Conservation (phyloP, 2,113 vertebrate species). For the Salminus brasiliensis region DNA sequence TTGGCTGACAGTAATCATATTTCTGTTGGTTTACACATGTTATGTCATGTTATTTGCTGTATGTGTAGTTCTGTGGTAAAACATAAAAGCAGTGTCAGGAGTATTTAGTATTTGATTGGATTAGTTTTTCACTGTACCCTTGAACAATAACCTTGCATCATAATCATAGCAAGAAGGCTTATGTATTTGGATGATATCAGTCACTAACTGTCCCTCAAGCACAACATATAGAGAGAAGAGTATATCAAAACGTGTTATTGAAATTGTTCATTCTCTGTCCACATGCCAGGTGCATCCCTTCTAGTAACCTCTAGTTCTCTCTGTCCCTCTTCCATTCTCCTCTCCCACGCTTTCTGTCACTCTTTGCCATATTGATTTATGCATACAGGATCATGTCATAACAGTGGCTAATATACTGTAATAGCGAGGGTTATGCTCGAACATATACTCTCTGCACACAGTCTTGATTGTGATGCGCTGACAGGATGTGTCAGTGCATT, state of each 20-base stretch:
- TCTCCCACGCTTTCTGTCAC: conserved; percentile 29
- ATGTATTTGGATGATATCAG: too few species aligned
- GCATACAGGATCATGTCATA: conserved; percentile 21
- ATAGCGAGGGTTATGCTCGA: conserved; percentile 26
- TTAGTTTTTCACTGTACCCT: too few species aligned
- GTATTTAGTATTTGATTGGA: too few species aligned
- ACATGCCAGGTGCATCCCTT: neutral
- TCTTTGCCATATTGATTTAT: conserved; percentile 29
- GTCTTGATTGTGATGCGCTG: conserved; percentile 39
- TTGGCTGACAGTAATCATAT: too few species aligned
- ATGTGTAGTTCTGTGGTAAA: too few species aligned
- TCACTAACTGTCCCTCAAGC: too few species aligned
- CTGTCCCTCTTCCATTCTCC: conserved; percentile 1
- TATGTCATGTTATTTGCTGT: too few species aligned
- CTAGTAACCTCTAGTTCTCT: neutral
- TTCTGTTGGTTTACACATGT: too few species aligned
- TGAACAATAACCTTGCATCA: too few species aligned
- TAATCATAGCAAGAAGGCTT: too few species aligned
- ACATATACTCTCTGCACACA: conserved; percentile 30
- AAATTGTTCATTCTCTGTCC: neutral
- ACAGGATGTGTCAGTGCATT: conserved; percentile 36
- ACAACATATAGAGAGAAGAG: neutral
- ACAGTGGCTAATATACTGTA: conserved; percentile 17
- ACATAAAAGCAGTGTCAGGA: too few species aligned
- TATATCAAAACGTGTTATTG: neutral